Percentiles rank a stretch among this genome's conserved stretches.
phyloP scores from a whole-genome alignment of 2,888 invertebrate genomes.

The Scaptodrosophila latifasciaeformis region DNA sequence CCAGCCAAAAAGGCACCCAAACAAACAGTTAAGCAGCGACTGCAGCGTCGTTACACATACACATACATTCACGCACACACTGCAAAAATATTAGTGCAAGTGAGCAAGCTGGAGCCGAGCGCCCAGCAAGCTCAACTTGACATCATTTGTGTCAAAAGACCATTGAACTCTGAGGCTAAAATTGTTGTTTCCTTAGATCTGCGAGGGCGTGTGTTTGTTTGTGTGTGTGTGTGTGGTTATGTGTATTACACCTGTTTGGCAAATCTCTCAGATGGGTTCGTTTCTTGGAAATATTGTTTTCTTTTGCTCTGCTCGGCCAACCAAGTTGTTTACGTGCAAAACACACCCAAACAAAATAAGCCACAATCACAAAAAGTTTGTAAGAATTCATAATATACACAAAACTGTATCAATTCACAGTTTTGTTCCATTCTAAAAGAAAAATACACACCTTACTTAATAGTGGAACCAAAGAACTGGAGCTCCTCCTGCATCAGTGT shows the following conservation, averaged over 20 bases:
- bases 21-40: conserved; percentile 53
- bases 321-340: conserved; percentile 8
- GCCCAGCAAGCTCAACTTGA: conserved; percentile 69
- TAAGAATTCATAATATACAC: too few species aligned
- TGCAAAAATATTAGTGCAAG: conserved; percentile 34
- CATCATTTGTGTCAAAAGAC: conserved; percentile 74
- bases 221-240: too few species aligned
- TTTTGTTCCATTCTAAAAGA: neutral
- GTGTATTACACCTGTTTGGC: too few species aligned
- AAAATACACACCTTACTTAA: conserved; percentile 21
- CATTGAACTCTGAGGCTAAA: conserved; percentile 70
- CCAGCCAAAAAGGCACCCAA: conserved; percentile 53
- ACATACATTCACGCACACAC: conserved; percentile 18
- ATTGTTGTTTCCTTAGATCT: conserved; percentile 26
- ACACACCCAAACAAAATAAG: neutral
- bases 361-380: neutral
- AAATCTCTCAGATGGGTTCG: too few species aligned
- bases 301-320: neutral
- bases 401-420: too few species aligned
- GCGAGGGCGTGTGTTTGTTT: too few species aligned
- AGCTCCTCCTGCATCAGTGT: too few species aligned
- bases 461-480: too few species aligned
- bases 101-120: conserved; percentile 23
- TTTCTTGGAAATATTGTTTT: neutral
- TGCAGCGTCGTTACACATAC: neutral